Evolutionary conservation across 2,888 invertebrate species (phyloP).

Genomic region (Philhelius pedissequus): DNA sequence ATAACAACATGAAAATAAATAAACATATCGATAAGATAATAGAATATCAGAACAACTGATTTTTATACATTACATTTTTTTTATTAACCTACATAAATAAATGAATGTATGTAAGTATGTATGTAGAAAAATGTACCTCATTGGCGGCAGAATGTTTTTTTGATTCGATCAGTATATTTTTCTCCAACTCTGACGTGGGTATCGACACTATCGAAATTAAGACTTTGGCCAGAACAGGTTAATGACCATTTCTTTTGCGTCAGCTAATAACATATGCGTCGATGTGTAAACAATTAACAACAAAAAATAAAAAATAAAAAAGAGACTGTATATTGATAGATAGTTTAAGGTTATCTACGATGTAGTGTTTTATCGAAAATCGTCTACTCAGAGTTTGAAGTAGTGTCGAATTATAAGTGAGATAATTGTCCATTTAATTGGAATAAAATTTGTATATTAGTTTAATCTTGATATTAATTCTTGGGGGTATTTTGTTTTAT

Average conservation of each 20-base stretch:
- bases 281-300: background rate
- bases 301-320: background rate
- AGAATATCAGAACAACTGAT: background rate
- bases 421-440: background rate
- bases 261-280: background rate
- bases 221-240: background rate
- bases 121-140: background rate
- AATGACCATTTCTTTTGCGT: background rate
- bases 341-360: background rate
- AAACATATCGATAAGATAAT: constrained; percentile 6
- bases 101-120: too few relatives aligned
- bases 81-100: background rate
- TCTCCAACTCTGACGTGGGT: background rate
- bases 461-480: background rate
- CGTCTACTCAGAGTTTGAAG: background rate
- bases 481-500: background rate
- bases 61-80: background rate
- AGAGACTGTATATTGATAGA: too few relatives aligned
- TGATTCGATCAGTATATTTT: background rate
- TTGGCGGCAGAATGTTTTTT: background rate
- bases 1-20: background rate
- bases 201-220: background rate
- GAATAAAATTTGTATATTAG: background rate
- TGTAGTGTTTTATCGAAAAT: background rate
- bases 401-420: background rate